Percentiles rank a stretch among this genome's conserved stretches.
phyloP scores from a whole-genome alignment of 2,113 vertebrate species.

The Neodon shergylaensis region DNA sequence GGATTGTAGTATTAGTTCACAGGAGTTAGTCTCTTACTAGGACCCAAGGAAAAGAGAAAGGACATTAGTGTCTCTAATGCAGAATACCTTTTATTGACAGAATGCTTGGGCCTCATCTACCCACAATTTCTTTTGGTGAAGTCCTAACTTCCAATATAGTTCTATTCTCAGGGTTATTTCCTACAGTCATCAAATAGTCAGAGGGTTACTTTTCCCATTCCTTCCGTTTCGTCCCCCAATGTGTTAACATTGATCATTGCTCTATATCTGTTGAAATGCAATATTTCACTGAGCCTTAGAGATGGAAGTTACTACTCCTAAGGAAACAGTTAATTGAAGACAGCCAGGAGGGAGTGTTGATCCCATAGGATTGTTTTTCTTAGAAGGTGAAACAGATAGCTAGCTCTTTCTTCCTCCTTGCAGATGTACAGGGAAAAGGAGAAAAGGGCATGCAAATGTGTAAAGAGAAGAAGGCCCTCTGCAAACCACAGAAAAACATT shows the following conservation, averaged over 20 bases:
- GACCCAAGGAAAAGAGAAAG: constrained; percentile 5
- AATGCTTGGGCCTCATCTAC: neutral
- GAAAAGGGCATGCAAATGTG: neutral
- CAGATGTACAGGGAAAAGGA: neutral
- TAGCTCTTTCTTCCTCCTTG: neutral
- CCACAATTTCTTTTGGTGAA: neutral
- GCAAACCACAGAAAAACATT: neutral
- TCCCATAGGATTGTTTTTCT: neutral
- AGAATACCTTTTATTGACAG: neutral
- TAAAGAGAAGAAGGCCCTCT: neutral
- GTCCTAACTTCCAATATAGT: neutral
- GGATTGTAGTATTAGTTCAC: constrained; percentile 49
- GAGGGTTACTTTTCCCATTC: neutral
- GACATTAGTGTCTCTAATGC: neutral
- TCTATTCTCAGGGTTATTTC: neutral
- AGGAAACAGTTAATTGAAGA: neutral
- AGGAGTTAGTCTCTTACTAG: constrained; percentile 31
- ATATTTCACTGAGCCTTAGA: neutral
- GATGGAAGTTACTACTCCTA: neutral
- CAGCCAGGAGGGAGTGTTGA: neutral
- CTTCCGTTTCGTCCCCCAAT: neutral
- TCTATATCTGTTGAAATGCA: neutral
- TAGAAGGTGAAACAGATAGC: neutral
- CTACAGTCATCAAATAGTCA: neutral
- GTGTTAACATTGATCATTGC: neutral